Percentiles rank a stretch among this genome's conserved stretches.
Conservation (phyloP, 2,797 vertebrate species). For the Hephaestus fuliginosus region DNA sequence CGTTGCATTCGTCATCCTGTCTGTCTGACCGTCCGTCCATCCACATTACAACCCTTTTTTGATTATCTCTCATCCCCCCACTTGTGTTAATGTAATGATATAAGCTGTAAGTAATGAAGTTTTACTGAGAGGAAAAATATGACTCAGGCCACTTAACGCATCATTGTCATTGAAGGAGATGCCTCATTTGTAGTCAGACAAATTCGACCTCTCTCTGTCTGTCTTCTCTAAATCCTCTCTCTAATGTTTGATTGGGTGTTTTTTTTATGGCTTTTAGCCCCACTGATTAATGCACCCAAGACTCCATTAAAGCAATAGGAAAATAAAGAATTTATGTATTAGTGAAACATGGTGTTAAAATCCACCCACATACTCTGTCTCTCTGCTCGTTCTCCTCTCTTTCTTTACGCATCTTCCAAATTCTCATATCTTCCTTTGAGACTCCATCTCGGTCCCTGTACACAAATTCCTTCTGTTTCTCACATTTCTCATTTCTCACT, state of each 20-base stretch:
- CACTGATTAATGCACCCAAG: slow-evolving; percentile 37
- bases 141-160: slow-evolving; percentile 18
- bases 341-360: slow-evolving; percentile 30
- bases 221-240: slow-evolving; percentile 24
- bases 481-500: slow-evolving; percentile 27
- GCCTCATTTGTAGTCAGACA: slow-evolving; percentile 38
- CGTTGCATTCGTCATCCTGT: not conserved
- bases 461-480: slow-evolving; percentile 25
- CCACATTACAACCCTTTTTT: not conserved
- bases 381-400: slow-evolving; percentile 16
- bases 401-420: not conserved
- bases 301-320: slow-evolving; percentile 41
- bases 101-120: slow-evolving; percentile 34
- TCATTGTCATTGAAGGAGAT: slow-evolving; percentile 43
- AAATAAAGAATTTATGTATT: slow-evolving; percentile 46
- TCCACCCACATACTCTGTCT: slow-evolving; percentile 20
- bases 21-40: slow-evolving; percentile 3
- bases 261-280: slow-evolving; percentile 34
- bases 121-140: slow-evolving; percentile 41
- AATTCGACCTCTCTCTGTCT: slow-evolving; percentile 19
- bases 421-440: slow-evolving; percentile 4
- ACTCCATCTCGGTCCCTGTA: slow-evolving; percentile 9
- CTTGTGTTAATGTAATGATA: slow-evolving; percentile 26
- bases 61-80: not conserved
- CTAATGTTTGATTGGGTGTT: slow-evolving; percentile 32